phyloP scores from a whole-genome alignment of 92 coral and sea anemone species.

The Epizoanthus illoricatus region DNA sequence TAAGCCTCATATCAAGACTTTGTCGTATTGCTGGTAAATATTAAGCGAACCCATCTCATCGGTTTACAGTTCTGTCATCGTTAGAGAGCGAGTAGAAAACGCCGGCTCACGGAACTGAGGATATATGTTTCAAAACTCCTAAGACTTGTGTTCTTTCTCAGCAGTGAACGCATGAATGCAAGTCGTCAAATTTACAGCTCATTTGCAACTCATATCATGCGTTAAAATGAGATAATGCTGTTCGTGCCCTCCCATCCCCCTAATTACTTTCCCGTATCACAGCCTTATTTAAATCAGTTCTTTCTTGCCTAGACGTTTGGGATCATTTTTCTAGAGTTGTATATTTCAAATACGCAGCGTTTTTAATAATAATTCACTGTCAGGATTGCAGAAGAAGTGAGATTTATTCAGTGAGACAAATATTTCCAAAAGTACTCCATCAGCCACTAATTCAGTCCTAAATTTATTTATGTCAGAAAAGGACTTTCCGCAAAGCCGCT shows the following conservation, averaged over 20 bases:
- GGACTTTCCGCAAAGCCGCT: neutral
- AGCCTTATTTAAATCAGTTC: constrained; percentile 2
- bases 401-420: no score
- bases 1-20: constrained; percentile 1
- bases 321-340: neutral
- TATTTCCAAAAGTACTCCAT: no score
- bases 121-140: neutral
- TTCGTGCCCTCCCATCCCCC: constrained; percentile 11
- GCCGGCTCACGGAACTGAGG: constrained; percentile 1
- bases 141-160: neutral
- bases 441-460: no score
- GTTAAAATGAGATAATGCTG: constrained; percentile 22
- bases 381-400: neutral
- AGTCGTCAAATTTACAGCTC: neutral
- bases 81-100: neutral
- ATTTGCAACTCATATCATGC: constrained; percentile 27
- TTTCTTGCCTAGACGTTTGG: no score
- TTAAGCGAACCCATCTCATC: neutral
- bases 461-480: neutral
- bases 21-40: constrained; percentile 9
- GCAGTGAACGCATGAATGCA: constrained; percentile 19
- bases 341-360: neutral
- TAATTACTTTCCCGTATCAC: constrained; percentile 6
- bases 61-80: constrained; percentile 13
- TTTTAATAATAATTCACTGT: neutral